Evolutionary conservation across 2,888 invertebrate genomes (phyloP), one percentile per base, ranked within the genome.

Genomic region (Caenorhabditis japonica): DNA sequence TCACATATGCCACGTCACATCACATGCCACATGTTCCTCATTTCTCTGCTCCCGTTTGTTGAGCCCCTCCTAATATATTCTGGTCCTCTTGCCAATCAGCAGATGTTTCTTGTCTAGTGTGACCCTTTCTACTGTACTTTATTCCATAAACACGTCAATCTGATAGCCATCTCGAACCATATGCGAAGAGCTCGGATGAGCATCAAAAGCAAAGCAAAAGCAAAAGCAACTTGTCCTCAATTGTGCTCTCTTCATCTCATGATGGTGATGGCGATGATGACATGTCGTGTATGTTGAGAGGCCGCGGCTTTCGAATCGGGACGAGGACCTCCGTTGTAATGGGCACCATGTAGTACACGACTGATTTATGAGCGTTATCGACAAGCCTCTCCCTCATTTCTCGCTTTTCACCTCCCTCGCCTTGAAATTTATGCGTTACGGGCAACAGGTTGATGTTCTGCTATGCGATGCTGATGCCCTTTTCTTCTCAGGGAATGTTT

Each of bases 361-460:
- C 69, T 70, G 69, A 70, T 70, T 70, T 70, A 70, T 60, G 69
- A 60, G 66, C 39, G 53, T 38, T 46, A 41, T 51, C 51, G 46
- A 58, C 58, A 58, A 46, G 58, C 46, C 33, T 55, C 41, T 34
- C 43, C 23, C 33, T 27, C 38, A 15, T 39, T 36, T 47, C 41
- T 19, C 49, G 38, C 49, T 12, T 17, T 34, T 51, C 21, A 19
- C 33, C 59, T 27, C 17, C 21, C 51, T 41, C 41, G 10, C 46
- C 30, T 39, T 21, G 33, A 64, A 56, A 64, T 64, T 64, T 64
- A 64, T 64, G 64, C 27, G 17, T 19, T 30, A 33, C 5, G 49
- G 12, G 49, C 41, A 64, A 64, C 64, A 64, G 64, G 64, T 66
- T 51, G 51, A 19, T 30, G 30, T 10, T 10, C 30, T 30, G n/a